Evolutionary conservation across 2,797 vertebrate genomes (phyloP).

Genomic region (Mallotus villosus): DNA sequence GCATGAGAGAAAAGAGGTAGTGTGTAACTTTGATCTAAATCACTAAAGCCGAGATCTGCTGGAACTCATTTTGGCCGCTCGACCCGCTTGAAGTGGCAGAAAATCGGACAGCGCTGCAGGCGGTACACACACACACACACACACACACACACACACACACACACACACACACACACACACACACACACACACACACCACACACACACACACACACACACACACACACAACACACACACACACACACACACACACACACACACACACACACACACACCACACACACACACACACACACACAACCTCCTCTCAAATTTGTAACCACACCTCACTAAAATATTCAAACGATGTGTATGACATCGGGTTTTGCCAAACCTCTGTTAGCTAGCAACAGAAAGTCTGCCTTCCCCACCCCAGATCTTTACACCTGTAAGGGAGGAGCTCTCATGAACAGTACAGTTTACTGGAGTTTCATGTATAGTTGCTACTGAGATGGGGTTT

Average conservation of each 20-base stretch:
- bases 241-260: too few species aligned
- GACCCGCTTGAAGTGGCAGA: neutral
- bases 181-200: too few species aligned
- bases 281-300: too few species aligned
- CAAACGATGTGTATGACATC: neutral
- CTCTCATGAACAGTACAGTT: neutral
- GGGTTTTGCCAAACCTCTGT: too few species aligned
- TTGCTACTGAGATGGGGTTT: neutral
- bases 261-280: conserved; percentile 9
- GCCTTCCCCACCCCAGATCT: neutral
- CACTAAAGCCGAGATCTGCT: neutral
- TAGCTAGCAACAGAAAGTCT: conserved; percentile 22
- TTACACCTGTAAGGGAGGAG: neutral
- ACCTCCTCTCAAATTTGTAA: too few species aligned
- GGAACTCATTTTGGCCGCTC: neutral
- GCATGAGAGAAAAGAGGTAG: neutral
- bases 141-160: too few species aligned
- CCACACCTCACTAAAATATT: conserved; percentile 39
- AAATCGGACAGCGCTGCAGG: conserved; percentile 15
- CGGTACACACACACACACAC: conserved; percentile 7
- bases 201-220: too few species aligned
- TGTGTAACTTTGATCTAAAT: conserved; percentile 3
- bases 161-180: too few species aligned
- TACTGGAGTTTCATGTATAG: neutral
- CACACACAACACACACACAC: too few species aligned